These are phyloP conservation scores for Margaritifera margaritifera DNA, from an alignment of 2,888 invertebrate genomes.

Conservation along the genomic window DNA sequence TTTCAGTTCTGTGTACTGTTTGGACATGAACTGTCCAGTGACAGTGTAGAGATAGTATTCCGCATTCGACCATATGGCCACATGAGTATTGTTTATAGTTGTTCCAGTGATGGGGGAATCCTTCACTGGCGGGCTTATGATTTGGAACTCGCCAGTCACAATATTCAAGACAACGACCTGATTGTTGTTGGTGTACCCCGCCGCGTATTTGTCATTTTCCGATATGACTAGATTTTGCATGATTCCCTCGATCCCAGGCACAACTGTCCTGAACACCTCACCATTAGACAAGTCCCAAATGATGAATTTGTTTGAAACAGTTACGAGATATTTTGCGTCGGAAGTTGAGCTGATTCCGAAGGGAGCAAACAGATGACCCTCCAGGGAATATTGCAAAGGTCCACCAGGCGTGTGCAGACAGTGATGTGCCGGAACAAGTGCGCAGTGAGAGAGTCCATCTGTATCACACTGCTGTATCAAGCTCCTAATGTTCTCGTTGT, in stretches of 20 bases:
- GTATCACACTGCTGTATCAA: constrained; percentile 92
- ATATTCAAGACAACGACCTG: constrained; percentile 93
- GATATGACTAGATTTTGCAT: constrained; percentile 95
- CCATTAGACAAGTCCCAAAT: constrained; percentile 98
- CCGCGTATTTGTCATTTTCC: constrained; percentile 95
- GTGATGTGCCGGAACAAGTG: constrained; percentile 93
- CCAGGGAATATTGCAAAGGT: constrained; percentile 96
- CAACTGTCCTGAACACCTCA: constrained; percentile 91
- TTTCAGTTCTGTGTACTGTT: constrained; percentile 52
- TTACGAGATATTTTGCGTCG: constrained; percentile 82
- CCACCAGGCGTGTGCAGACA: constrained; percentile 99
- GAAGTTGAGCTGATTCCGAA: constrained; percentile 71
- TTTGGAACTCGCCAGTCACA: constrained; percentile 92
- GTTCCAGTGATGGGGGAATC: constrained; percentile 64
- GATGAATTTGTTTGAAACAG: constrained; percentile 94
- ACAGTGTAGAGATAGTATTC: constrained; percentile 64
- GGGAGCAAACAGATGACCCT: constrained; percentile 95
- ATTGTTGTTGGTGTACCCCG: constrained; percentile 96
- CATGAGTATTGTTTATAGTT: constrained; percentile 61
- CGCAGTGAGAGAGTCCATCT: constrained; percentile 90
- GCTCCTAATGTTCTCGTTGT: constrained; percentile 85
- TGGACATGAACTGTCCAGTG: constrained; percentile 51
- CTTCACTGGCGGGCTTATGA: constrained; percentile 88
- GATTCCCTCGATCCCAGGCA: constrained; percentile 89
- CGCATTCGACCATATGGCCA: constrained; percentile 63